Conservation (phyloP, 2,113 vertebrate species). For the Plectropomus leopardus region DNA sequence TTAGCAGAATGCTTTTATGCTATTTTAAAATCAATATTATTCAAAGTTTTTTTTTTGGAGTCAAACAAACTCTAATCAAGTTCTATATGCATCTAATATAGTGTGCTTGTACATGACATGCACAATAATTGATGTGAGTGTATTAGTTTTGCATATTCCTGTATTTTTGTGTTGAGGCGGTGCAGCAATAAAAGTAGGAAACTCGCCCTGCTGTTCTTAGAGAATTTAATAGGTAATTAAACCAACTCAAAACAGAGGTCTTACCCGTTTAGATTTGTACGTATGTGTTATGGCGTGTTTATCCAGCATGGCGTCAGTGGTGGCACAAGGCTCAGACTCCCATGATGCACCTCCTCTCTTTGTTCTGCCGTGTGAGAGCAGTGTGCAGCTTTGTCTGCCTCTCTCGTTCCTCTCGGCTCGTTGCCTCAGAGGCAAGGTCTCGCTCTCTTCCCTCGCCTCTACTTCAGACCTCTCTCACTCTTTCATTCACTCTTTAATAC, state of each 20-base stretch:
- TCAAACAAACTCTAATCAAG: neutral
- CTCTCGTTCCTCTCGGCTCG: constrained; percentile 66
- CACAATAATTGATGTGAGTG: neutral
- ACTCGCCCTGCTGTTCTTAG: neutral
- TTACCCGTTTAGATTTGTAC: constrained; percentile 5
- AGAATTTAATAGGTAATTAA: too few relatives aligned
- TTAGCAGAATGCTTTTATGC: neutral
- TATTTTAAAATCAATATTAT: neutral
- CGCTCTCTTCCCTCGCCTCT: constrained; percentile 55
- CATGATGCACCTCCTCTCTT: constrained; percentile 82
- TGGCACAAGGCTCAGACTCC: constrained; percentile 71
- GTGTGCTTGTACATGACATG: neutral
- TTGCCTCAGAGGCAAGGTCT: constrained; percentile 75
- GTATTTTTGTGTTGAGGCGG: neutral
- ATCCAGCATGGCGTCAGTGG: constrained; percentile 65
- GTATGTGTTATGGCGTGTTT: constrained; percentile 44
- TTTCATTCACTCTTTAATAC: constrained; percentile 50
- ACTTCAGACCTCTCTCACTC: constrained; percentile 49
- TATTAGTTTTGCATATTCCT: neutral
- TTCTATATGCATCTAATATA: neutral
- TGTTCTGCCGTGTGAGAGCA: constrained; percentile 78
- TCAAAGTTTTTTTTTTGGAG: neutral
- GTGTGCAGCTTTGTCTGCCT: constrained; percentile 77
- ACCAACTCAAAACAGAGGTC: too few relatives aligned
- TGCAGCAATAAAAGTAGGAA: neutral